A percentile compares a stretch with the other conserved stretches of the same genome.
phyloP scores from a whole-genome alignment of 2,797 vertebrate genomes.

The Tokudaia muenninki region DNA sequence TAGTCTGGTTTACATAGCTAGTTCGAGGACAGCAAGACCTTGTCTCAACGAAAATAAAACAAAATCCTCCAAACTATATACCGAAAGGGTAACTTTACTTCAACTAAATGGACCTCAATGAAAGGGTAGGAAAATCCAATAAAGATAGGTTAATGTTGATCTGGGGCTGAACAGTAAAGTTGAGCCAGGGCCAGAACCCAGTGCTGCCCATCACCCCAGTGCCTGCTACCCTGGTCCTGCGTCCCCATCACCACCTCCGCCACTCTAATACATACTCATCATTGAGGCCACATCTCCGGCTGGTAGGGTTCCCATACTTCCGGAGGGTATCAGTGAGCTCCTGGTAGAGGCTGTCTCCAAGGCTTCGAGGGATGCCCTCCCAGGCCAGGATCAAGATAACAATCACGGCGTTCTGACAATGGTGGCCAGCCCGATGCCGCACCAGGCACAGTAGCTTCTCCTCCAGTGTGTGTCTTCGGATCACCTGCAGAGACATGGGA shows the following conservation, averaged over 20 bases:
- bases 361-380: slow-evolving; percentile 94
- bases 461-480: slow-evolving; percentile 93
- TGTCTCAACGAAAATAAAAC: neutral
- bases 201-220: neutral
- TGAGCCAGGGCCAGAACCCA: neutral
- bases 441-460: slow-evolving; percentile 98
- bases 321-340: slow-evolving; percentile 95
- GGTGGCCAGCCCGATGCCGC: slow-evolving; percentile 95
- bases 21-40: neutral
- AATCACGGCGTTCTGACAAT: slow-evolving; percentile 96
- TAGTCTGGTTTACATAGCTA: neutral
- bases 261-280: slow-evolving; percentile 93
- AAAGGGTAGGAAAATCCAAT: neutral
- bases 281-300: slow-evolving; percentile 97
- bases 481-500: slow-evolving; percentile 90
- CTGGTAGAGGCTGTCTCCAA: slow-evolving; percentile 96
- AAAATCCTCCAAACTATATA: neutral
- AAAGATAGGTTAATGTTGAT: neutral
- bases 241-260: accelerated
- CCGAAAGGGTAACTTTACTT: neutral
- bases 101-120: slow-evolving; percentile 1
- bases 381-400: slow-evolving; percentile 98
- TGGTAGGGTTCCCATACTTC: slow-evolving; percentile 96
- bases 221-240: neutral
- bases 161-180: neutral